Conservation (phyloP, 1,140 invertebrate species). For the Eciton burchellii region DNA sequence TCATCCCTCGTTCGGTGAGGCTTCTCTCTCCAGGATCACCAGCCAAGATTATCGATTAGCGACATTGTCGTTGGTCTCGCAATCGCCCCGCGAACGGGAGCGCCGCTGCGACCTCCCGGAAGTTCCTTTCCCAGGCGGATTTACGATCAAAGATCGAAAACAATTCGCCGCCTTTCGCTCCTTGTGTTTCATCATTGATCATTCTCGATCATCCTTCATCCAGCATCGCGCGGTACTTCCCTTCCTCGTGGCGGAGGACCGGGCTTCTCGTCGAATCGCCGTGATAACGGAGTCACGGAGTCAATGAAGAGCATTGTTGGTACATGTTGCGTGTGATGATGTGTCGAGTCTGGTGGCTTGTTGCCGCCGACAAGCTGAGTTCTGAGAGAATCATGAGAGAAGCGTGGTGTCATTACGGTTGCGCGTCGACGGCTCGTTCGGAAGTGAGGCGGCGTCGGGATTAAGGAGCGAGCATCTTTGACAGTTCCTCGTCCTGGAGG, state of each 20-base stretch:
- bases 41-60: background rate
- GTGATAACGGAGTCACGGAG: conserved; percentile 28
- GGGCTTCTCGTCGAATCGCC: conserved; percentile 21
- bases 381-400: conserved; percentile 29
- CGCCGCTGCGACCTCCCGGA: background rate
- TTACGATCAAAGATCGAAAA: background rate
- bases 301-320: conserved; percentile 38
- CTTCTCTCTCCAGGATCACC: background rate
- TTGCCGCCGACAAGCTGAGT: conserved; percentile 45
- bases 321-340: conserved; percentile 16
- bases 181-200: background rate
- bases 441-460: conserved; percentile 73
- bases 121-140: background rate
- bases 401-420: conserved; percentile 48
- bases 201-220: conserved; percentile 8
- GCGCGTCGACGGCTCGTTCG: conserved; percentile 41
- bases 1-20: background rate
- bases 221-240: background rate
- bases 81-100: background rate
- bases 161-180: background rate
- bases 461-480: conserved; percentile 97
- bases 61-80: background rate
- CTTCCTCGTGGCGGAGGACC: conserved; percentile 20
- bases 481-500: conserved; percentile 98
- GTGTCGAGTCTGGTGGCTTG: conserved; percentile 17